Evolutionary conservation across 2,888 invertebrate genomes (phyloP).

Genomic region (Dorcus hopei): DNA sequence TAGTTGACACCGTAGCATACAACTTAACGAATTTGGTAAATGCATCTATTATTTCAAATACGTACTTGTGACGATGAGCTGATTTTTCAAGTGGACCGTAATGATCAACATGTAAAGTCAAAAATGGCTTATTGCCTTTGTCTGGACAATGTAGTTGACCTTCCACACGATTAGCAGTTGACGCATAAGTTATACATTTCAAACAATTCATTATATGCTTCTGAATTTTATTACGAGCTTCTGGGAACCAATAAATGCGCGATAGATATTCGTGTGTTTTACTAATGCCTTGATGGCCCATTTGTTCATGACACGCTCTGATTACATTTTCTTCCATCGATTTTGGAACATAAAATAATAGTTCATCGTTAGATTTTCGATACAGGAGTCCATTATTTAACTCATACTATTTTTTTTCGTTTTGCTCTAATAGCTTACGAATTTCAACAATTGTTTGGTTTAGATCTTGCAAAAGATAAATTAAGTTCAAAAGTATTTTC

Average conservation of each 20-base stretch:
- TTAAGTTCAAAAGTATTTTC: constrained; percentile 10
- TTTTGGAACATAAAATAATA: constrained; percentile 26
- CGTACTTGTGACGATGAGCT: constrained; percentile 1
- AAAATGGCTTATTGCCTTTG: constrained; percentile 31
- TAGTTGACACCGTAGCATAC: background rate
- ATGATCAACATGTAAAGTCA: constrained; percentile 33
- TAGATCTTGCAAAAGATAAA: constrained; percentile 1
- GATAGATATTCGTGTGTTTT: constrained; percentile 30
- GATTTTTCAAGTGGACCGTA: constrained; percentile 28
- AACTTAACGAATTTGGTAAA: constrained; percentile 2
- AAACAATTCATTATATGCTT: constrained; percentile 32
- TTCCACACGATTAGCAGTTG: constrained; percentile 26
- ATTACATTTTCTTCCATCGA: constrained; percentile 29
- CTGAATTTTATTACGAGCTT: constrained; percentile 28
- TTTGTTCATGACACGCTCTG: constrained; percentile 28
- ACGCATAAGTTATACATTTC: constrained; percentile 30
- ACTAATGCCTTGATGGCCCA: constrained; percentile 35
- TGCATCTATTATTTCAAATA: background rate
- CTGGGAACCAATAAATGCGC: constrained; percentile 37
- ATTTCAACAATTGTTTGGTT: constrained; percentile 1
- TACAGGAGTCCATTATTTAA: constrained; percentile 12
- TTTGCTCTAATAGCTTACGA: constrained; percentile 1
- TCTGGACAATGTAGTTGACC: constrained; percentile 30
- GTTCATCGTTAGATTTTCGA: constrained; percentile 8
- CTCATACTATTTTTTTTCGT: constrained; percentile 9